A percentile compares a stretch with the other conserved stretches of the same genome.
Evolutionary conservation across 1,140 invertebrate genomes (phyloP).

Genomic region (Sycophila sp.): DNA sequence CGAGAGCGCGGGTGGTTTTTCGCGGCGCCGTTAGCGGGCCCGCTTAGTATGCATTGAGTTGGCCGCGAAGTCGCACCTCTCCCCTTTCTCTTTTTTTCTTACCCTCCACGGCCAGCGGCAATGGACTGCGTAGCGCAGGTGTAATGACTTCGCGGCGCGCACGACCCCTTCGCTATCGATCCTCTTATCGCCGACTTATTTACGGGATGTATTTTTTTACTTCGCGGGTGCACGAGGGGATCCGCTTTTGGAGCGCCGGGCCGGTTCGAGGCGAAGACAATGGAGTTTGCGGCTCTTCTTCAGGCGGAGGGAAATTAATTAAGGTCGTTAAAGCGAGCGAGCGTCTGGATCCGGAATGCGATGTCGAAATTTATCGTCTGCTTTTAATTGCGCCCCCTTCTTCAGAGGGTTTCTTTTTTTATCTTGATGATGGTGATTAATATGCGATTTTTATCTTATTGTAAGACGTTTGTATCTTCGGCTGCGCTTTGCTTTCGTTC

Average conservation of each 20-base stretch:
- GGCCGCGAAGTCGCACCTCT: too few species aligned
- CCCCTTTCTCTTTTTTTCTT: conserved; percentile 63
- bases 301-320: not conserved
- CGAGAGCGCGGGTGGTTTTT: conserved; percentile 24
- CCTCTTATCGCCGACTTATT: not conserved
- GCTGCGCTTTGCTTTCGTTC: too few species aligned
- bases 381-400: not conserved
- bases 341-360: not conserved
- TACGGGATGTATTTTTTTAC: not conserved
- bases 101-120: conserved; percentile 36
- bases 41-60: conserved; percentile 67
- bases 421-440: too few species aligned
- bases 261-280: too few species aligned
- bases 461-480: too few species aligned
- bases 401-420: too few species aligned
- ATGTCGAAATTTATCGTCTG: conserved; percentile 10
- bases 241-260: not conserved
- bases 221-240: not conserved
- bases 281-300: not conserved
- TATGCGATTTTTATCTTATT: too few species aligned
- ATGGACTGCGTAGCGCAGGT: conserved; percentile 43
- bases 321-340: not conserved
- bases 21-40: conserved; percentile 43
- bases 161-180: not conserved
- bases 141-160: conserved; percentile 8